Evolutionary conservation across 2,113 vertebrate genomes (phyloP).

Genomic region (Todiramphus chloris): DNA sequence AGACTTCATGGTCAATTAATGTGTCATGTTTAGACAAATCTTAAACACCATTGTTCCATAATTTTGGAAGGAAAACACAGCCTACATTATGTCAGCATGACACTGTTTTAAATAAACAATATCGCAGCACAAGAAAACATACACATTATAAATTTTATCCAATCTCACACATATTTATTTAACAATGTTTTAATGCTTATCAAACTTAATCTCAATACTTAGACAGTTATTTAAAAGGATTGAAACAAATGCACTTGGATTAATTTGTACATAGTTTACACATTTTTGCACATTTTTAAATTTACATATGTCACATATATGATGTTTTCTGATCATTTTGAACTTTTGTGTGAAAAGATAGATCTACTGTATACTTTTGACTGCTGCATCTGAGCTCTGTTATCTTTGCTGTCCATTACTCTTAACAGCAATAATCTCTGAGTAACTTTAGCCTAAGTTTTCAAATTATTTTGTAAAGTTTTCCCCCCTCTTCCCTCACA

Average conservation of each 20-base stretch:
- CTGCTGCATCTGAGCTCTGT: conserved; percentile 49
- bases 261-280: neutral
- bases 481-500: neutral
- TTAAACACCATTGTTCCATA: neutral
- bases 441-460: neutral
- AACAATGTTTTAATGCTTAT: neutral
- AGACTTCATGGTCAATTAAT: neutral
- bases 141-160: neutral
- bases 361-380: conserved; percentile 60
- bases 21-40: neutral
- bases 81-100: neutral
- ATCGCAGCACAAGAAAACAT: neutral
- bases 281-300: neutral
- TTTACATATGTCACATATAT: accelerated
- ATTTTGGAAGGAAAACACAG: neutral
- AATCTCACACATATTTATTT: neutral
- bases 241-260: neutral
- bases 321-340: neutral
- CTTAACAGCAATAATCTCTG: neutral
- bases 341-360: neutral
- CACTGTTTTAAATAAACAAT: neutral
- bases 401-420: neutral
- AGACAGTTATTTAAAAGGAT: neutral
- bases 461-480: neutral
- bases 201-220: neutral